These are phyloP conservation scores for Physella acuta DNA, from an alignment of 1,140 invertebrate species.

Conservation along the genomic window DNA sequence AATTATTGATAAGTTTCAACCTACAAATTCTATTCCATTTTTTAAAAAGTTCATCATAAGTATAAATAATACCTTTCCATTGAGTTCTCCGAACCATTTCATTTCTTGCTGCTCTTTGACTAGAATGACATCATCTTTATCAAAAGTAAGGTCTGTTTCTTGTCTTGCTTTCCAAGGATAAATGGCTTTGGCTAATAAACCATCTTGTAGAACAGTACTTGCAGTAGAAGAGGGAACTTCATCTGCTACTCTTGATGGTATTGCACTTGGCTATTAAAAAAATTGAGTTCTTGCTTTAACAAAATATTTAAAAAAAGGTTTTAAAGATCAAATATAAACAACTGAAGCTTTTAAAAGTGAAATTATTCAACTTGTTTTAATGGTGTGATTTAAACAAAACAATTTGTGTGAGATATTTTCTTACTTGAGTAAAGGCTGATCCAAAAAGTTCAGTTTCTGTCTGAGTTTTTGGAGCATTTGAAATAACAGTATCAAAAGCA, in stretches of 20 bases:
- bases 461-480: not conserved
- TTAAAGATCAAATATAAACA: too few species aligned
- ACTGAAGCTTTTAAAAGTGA: too few species aligned
- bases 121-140: slow-evolving; percentile 69
- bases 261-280: slow-evolving; percentile 17
- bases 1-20: too few species aligned
- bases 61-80: slow-evolving; percentile 49
- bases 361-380: too few species aligned
- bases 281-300: too few species aligned
- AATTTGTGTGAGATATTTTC: not conserved
- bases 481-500: slow-evolving; percentile 22
- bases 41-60: not conserved
- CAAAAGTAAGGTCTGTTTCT: slow-evolving; percentile 70
- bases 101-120: slow-evolving; percentile 72
- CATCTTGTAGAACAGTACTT: slow-evolving; percentile 46
- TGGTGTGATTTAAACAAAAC: too few species aligned
- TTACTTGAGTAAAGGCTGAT: not conserved
- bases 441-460: not conserved
- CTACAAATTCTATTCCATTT: too few species aligned
- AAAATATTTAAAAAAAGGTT: too few species aligned
- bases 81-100: slow-evolving; percentile 71
- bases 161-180: slow-evolving; percentile 72
- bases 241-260: not conserved
- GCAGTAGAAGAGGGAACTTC: not conserved
- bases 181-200: slow-evolving; percentile 64